Conservation (phyloP, 2,888 invertebrate species). For the Ectemnius cavifrons region DNA sequence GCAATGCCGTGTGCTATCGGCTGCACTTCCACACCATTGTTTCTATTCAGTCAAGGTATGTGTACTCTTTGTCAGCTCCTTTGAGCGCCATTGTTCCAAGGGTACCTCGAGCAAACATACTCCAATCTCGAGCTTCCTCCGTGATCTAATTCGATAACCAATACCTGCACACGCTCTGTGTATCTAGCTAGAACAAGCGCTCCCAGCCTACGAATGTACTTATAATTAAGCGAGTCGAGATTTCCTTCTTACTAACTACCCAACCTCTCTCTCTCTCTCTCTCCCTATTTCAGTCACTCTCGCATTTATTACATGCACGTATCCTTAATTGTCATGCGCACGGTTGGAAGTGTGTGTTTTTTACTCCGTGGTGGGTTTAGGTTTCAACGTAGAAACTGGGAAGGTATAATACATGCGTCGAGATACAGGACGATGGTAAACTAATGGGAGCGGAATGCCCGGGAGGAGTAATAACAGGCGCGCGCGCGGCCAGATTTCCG, state of each 20-base stretch:
- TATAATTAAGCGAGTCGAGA: no score
- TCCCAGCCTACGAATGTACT: constrained; percentile 2
- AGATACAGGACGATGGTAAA: not conserved
- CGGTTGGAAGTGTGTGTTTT: no score
- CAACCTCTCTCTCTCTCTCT: no score
- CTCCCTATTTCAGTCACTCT: no score
- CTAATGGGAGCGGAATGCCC: constrained; percentile 13
- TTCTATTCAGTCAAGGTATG: constrained; percentile 58
- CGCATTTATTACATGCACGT: no score
- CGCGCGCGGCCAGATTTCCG: constrained; percentile 3
- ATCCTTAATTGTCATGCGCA: no score
- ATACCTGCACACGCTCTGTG: constrained; percentile 26
- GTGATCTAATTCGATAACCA: constrained; percentile 53
- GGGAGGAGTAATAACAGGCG: not conserved
- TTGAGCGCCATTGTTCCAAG: constrained; percentile 53
- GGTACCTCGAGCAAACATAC: constrained; percentile 52
- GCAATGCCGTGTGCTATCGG: constrained; percentile 53
- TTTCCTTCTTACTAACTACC: no score
- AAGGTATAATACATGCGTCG: no score
- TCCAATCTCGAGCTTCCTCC: constrained; percentile 45
- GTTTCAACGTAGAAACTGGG: not conserved
- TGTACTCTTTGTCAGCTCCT: constrained; percentile 54
- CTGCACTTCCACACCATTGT: constrained; percentile 48
- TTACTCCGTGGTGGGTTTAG: not conserved
- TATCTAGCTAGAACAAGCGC: constrained; percentile 31